These are phyloP conservation scores for Isichthys henryi DNA, from an alignment of 2,113 vertebrate genomes.

Conservation along the genomic window DNA sequence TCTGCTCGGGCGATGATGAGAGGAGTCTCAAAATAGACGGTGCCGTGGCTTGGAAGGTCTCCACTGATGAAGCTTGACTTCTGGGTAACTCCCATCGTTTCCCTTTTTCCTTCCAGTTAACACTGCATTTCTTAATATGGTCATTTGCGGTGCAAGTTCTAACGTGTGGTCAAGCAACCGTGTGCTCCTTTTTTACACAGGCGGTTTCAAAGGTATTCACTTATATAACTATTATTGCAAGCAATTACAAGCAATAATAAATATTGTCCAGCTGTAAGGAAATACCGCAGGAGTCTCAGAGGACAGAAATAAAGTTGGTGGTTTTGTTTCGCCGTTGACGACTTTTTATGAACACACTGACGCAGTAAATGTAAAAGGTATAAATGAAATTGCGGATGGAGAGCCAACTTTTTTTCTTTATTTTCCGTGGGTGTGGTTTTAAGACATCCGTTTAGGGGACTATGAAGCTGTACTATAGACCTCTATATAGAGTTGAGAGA, in stretches of 20 bases:
- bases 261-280: neutral
- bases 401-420: neutral
- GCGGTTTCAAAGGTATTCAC: neutral
- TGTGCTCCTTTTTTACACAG: neutral
- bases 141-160: neutral
- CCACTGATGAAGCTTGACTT: neutral
- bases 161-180: neutral
- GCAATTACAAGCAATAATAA: neutral
- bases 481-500: neutral
- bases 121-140: neutral
- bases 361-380: neutral
- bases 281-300: neutral
- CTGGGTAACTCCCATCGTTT: neutral
- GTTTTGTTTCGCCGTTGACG: neutral
- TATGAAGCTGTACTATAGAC: neutral
- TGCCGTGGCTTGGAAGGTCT: neutral
- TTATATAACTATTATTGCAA: neutral
- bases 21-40: constrained; percentile 1
- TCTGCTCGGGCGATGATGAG: neutral
- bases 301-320: neutral
- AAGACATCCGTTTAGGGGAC: constrained; percentile 14
- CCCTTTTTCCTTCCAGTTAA: neutral
- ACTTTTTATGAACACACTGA: neutral
- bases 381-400: neutral
- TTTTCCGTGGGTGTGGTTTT: constrained; percentile 20